These are phyloP conservation scores for Tipula unca DNA, from an alignment of 2,888 invertebrate species.

Conservation along the genomic window DNA sequence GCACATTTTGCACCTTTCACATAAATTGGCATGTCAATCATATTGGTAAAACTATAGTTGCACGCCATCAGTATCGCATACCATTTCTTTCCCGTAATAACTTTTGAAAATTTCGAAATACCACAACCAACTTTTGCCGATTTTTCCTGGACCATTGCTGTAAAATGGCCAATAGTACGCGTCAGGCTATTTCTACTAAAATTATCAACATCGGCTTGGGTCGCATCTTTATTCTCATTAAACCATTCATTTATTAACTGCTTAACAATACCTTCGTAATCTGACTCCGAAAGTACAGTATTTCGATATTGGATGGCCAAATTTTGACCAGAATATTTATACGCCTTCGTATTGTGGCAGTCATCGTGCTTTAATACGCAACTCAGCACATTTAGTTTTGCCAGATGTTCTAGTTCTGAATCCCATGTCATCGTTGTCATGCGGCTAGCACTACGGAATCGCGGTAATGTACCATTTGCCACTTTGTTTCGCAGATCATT, in stretches of 20 bases:
- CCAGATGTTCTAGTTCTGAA: neutral
- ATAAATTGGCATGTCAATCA: neutral
- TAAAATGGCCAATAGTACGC: neutral
- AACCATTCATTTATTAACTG: neutral
- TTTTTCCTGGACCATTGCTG: neutral
- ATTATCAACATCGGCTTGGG: neutral
- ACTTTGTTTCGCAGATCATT: neutral
- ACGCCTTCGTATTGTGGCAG: neutral
- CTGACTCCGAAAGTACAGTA: no score
- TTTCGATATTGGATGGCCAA: neutral
- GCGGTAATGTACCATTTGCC: neutral
- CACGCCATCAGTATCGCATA: neutral
- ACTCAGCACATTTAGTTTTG: neutral
- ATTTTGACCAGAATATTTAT: constrained; percentile 9
- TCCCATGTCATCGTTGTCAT: neutral
- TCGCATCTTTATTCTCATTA: neutral
- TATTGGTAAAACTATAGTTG: neutral
- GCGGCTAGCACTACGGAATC: neutral
- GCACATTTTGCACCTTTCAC: neutral
- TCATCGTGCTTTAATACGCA: neutral
- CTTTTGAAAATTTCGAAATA: neutral
- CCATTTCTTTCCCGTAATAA: neutral
- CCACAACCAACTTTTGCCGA: neutral
- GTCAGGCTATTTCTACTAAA: neutral
- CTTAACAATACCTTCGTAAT: no score